phyloP scores from a whole-genome alignment of 2,888 invertebrate species.

The Caenorhabditis drosophilae region DNA sequence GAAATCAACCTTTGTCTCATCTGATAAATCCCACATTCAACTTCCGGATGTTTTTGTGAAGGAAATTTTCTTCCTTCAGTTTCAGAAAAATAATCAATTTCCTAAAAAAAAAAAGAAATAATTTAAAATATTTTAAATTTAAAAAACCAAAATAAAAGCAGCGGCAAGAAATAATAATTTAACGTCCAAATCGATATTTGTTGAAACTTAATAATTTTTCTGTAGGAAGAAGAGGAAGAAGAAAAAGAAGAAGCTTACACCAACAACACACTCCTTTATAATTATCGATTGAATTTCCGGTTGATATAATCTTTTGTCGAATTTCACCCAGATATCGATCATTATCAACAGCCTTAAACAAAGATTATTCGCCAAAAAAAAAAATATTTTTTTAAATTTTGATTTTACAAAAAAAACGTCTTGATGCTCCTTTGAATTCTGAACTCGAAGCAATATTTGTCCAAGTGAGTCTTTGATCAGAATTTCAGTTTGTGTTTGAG shows the following conservation, averaged over 20 bases:
- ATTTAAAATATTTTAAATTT: too few species aligned
- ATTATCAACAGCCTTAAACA: conserved; percentile 1
- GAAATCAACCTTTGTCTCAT: not conserved
- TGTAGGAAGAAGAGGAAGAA: not conserved
- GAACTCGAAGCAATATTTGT: conserved; percentile 9
- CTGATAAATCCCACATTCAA: conserved; percentile 13
- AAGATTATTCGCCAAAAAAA: not conserved
- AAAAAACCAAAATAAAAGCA: too few species aligned
- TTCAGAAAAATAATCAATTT: conserved; percentile 29
- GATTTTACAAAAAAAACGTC: conserved; percentile 11
- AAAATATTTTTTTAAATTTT: not conserved
- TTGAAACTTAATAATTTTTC: conserved; percentile 16
- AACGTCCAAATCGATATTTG: conserved; percentile 11
- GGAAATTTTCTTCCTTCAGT: conserved; percentile 9
- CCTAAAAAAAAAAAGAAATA: too few species aligned
- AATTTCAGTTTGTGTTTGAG: conserved; percentile 17
- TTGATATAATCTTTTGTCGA: conserved; percentile 30
- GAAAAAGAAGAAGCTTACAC: conserved; percentile 13
- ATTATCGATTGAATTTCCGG: conserved; percentile 30
- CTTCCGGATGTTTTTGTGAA: conserved; percentile 18
- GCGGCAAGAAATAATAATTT: conserved; percentile 27
- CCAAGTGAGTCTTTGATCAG: conserved; percentile 15
- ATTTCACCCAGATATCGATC: conserved; percentile 30
- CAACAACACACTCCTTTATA: conserved; percentile 32
- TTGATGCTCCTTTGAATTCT: conserved; percentile 14